Evolutionary conservation across 2,797 vertebrate genomes (phyloP).

Genomic region (Paedocypris micromegethes): DNA sequence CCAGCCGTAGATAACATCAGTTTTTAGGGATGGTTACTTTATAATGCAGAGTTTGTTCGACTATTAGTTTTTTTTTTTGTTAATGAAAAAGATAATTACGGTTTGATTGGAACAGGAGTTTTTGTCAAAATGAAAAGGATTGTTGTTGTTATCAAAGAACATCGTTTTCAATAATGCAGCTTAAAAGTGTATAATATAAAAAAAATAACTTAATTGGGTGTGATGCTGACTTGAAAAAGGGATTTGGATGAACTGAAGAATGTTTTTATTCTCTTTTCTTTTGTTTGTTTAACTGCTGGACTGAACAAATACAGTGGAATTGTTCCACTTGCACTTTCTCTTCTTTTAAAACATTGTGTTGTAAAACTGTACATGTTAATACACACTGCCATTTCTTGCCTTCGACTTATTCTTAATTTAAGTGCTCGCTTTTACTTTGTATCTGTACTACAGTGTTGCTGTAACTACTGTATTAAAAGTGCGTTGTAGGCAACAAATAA

Average conservation of each 20-base stretch:
- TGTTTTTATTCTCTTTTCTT: conserved; percentile 44
- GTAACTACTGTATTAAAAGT: conserved; percentile 61
- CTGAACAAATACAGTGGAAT: conserved; percentile 53
- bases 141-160: no score
- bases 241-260: conserved; percentile 56
- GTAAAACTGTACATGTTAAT: conserved; percentile 78
- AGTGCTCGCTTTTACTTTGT: conserved; percentile 72
- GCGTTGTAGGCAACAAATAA: conserved; percentile 71
- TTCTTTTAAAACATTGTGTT: conserved; percentile 71
- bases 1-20: no score
- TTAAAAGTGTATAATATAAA: conserved; percentile 50
- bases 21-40: no score
- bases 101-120: no score
- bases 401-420: conserved; percentile 67
- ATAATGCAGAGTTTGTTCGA: no score
- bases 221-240: conserved; percentile 48
- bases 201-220: conserved; percentile 55
- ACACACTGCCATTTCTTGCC: conserved; percentile 68
- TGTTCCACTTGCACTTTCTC: conserved; percentile 66
- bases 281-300: conserved; percentile 61
- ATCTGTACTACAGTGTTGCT: conserved; percentile 64
- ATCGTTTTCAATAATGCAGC: not conserved
- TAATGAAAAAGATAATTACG: no score
- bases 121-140: no score
- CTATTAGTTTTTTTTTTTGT: no score